Percentiles rank a stretch among this genome's conserved stretches.
Evolutionary conservation across 2,797 vertebrate species (phyloP).

Genomic region (Pelobates cultripes): DNA sequence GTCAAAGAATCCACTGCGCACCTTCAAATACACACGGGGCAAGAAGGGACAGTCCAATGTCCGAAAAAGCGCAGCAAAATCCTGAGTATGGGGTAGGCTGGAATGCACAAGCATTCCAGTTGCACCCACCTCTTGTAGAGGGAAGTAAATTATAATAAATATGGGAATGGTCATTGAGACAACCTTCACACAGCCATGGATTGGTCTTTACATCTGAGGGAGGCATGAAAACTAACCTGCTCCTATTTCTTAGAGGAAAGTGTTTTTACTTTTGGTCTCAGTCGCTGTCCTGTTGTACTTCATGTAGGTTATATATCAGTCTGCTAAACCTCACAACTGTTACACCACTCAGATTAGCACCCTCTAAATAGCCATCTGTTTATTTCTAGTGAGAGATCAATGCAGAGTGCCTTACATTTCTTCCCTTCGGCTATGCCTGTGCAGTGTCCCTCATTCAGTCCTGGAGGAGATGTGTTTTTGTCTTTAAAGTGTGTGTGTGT

Average conservation of each 20-base stretch:
- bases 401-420: too few species aligned
- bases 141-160: not conserved
- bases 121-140: not conserved
- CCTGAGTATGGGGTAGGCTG: slow-evolving; percentile 53
- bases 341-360: not conserved
- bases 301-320: not conserved
- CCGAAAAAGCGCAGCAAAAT: slow-evolving; percentile 40
- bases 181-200: too few species aligned
- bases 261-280: not conserved
- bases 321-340: not conserved
- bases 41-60: slow-evolving; percentile 36
- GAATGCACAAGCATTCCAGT: too few species aligned
- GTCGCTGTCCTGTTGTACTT: not conserved
- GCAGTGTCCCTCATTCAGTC: too few species aligned
- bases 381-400: not conserved
- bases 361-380: not conserved
- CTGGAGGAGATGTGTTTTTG: too few species aligned
- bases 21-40: slow-evolving; percentile 73
- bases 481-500: too few species aligned
- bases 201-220: too few species aligned
- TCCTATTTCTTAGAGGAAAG: not conserved
- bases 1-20: slow-evolving; percentile 82
- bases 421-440: too few species aligned
- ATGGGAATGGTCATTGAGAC: not conserved
- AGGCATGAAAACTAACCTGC: too few species aligned